Evolutionary conservation across 2,113 vertebrate genomes (phyloP).

Genomic region (Neoarius graeffei): DNA sequence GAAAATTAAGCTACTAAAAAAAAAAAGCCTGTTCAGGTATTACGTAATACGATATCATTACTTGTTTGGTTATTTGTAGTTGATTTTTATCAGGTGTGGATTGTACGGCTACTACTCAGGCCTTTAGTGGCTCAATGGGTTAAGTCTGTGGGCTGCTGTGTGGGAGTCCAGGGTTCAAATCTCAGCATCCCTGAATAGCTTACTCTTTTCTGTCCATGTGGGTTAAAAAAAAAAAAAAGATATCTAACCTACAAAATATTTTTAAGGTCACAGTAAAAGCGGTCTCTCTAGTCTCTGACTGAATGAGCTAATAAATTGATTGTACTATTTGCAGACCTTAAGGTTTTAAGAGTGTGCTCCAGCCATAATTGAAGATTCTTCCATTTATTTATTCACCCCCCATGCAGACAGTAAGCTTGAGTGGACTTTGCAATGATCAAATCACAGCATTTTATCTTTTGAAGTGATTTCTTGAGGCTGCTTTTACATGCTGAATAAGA

Average conservation of each 20-base stretch:
- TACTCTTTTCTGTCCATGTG: too few relatives aligned
- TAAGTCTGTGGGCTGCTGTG: too few relatives aligned
- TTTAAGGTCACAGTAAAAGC: not conserved
- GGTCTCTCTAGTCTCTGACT: not conserved
- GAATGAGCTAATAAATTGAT: constrained; percentile 33
- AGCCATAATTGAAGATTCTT: constrained; percentile 28
- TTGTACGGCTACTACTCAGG: not conserved
- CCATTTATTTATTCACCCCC: not conserved
- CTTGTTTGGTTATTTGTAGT: not conserved
- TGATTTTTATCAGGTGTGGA: not conserved
- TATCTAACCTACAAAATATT: not conserved
- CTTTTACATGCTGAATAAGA: not conserved
- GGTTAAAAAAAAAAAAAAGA: too few relatives aligned
- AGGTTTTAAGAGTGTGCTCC: constrained; percentile 18
- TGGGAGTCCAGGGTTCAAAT: too few relatives aligned
- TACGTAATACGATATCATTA: not conserved
- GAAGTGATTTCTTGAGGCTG: not conserved
- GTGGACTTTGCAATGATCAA: constrained; percentile 19
- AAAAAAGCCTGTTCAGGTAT: not conserved
- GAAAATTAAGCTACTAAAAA: not conserved
- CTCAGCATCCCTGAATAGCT: too few relatives aligned
- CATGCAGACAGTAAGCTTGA: constrained; percentile 24
- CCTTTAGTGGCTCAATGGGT: too few relatives aligned
- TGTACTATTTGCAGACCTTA: not conserved
- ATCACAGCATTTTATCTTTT: constrained; percentile 14